Percentiles rank a stretch among this genome's conserved stretches.
Evolutionary conservation across 2,888 invertebrate genomes (phyloP).

Genomic region (Meliscaeva auricollis): DNA sequence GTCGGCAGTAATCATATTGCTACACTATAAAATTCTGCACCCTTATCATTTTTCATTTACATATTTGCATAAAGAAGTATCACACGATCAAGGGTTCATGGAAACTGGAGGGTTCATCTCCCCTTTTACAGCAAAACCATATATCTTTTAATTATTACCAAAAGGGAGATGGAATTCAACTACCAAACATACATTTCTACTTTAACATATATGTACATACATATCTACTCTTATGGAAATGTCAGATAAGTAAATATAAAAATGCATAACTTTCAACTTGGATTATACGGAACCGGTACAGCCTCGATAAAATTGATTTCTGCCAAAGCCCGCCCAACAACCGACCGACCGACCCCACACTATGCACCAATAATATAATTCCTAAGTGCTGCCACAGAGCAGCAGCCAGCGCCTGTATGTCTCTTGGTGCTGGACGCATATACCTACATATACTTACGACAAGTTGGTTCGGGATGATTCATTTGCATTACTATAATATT

Average conservation of each 20-base stretch:
- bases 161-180: slow-evolving; percentile 17
- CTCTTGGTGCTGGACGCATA: slow-evolving; percentile 47
- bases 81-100: slow-evolving; percentile 39
- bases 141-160: slow-evolving; percentile 44
- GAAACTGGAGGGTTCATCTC: slow-evolving; percentile 47
- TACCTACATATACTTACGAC: too few relatives aligned
- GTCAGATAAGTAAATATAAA: slow-evolving; percentile 34
- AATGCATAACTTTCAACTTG: slow-evolving; percentile 16
- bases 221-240: slow-evolving; percentile 43
- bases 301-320: slow-evolving; percentile 64
- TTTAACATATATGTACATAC: too few relatives aligned
- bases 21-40: slow-evolving; percentile 33
- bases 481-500: slow-evolving; percentile 44
- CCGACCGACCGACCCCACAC: slow-evolving; percentile 8
- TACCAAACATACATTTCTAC: slow-evolving; percentile 19
- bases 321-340: slow-evolving; percentile 1
- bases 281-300: slow-evolving; percentile 39
- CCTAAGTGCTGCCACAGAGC: slow-evolving; percentile 20
- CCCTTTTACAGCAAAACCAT: slow-evolving; percentile 23
- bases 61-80: slow-evolving; percentile 54
- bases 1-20: slow-evolving; percentile 40
- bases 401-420: slow-evolving; percentile 59
- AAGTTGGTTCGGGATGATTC: slow-evolving; percentile 58
- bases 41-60: slow-evolving; percentile 51
- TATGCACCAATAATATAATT: slow-evolving; percentile 12